phyloP scores from a whole-genome alignment of 2,113 vertebrate species.

The Ictalurus punctatus region DNA sequence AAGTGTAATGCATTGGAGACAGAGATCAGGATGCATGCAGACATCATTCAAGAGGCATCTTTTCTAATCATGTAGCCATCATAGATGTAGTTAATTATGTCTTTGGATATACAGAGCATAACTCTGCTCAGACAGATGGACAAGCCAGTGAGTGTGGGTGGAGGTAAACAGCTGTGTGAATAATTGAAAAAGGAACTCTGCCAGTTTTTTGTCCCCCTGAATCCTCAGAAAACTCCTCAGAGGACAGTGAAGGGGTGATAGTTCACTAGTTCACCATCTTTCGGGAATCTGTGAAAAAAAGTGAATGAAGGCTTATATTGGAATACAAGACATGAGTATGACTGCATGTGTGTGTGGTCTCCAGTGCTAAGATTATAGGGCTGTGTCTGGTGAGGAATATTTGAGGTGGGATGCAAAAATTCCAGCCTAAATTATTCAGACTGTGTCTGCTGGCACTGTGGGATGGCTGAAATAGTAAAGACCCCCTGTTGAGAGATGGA shows the following conservation, averaged over 20 bases:
- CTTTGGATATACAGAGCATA: not conserved
- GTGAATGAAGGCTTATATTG: conserved; percentile 5
- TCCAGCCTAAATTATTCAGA: conserved; percentile 72
- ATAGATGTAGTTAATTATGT: conserved; percentile 5
- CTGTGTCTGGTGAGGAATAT: conserved; percentile 17
- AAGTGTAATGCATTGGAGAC: not conserved
- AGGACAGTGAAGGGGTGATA: conserved; percentile 22
- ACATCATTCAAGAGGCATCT: not conserved
- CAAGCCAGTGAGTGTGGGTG: conserved; percentile 11
- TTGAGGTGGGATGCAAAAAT: conserved; percentile 31
- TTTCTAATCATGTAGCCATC: not conserved
- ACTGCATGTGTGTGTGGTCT: conserved; percentile 42
- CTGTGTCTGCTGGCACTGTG: conserved; percentile 43
- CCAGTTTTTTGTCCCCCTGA: conserved; percentile 8
- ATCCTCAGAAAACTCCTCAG: conserved; percentile 6
- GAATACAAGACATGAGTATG: not conserved
- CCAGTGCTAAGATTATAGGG: conserved; percentile 16
- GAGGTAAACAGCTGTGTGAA: conserved; percentile 43
- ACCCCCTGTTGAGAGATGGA: conserved; percentile 25
- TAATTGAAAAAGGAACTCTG: conserved; percentile 42
- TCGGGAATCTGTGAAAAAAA: conserved; percentile 20
- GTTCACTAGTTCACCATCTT: conserved; percentile 28
- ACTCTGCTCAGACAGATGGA: conserved; percentile 33
- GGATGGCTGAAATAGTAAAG: conserved; percentile 51
- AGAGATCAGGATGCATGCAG: not conserved